Percentiles rank a stretch among this genome's conserved stretches.
phyloP scores from a whole-genome alignment of 37 sponge, comb jelly and placozoan genomes.

The Hormiphora californensis region DNA sequence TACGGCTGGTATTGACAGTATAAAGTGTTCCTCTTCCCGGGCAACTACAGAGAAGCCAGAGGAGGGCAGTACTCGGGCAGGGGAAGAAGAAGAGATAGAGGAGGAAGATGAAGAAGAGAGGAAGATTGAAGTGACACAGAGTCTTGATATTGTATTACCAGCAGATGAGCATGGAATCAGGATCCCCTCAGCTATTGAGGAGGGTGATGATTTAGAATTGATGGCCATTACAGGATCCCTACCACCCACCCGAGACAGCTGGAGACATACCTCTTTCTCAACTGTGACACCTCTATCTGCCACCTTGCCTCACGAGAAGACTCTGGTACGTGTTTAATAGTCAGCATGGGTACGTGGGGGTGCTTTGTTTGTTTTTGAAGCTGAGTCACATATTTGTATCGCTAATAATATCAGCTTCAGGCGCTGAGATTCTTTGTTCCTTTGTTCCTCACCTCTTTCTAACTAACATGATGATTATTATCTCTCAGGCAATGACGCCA shows the following conservation, averaged over 20 bases:
- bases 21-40: background rate
- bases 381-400: too few species aligned
- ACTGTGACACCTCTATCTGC: slow-evolving; percentile 45
- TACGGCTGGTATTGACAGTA: too few species aligned
- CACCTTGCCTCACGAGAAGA: too few species aligned
- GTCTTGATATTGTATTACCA: slow-evolving; percentile 26
- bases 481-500: background rate
- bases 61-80: too few species aligned
- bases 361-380: too few species aligned
- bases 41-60: background rate
- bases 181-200: slow-evolving; percentile 41
- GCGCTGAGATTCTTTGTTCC: too few species aligned
- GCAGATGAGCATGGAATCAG: slow-evolving; percentile 15
- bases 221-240: background rate
- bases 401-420: too few species aligned
- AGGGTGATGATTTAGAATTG: slow-evolving; percentile 36
- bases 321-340: too few species aligned
- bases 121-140: background rate
- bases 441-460: too few species aligned
- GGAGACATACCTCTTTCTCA: slow-evolving; percentile 51
- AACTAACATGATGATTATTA: too few species aligned
- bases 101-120: too few species aligned
- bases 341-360: too few species aligned
- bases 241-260: slow-evolving; percentile 49
- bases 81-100: background rate